A percentile compares a stretch with the other conserved stretches of the same genome.
Conservation (phyloP, 2,113 vertebrate species). For the Thermophis baileyi region DNA sequence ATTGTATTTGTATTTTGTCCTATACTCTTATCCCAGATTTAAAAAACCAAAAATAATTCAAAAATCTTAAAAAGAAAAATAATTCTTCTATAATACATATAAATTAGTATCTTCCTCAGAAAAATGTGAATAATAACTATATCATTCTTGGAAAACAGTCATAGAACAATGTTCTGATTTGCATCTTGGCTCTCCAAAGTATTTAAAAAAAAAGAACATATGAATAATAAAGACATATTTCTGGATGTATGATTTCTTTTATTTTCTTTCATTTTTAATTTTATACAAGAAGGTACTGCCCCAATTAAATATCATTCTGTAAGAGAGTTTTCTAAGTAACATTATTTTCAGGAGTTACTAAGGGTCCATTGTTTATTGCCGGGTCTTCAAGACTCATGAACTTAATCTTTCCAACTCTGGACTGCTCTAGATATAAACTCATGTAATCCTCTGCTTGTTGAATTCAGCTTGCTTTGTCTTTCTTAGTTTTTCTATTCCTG, state of each 20-base stretch:
- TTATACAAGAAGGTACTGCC: neutral
- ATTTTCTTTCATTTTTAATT: neutral
- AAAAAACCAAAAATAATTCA: neutral
- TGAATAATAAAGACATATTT: neutral
- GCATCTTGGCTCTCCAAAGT: neutral
- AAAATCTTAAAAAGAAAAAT: neutral
- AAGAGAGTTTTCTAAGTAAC: neutral
- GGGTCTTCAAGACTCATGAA: neutral
- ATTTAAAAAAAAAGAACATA: neutral
- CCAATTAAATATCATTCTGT: neutral
- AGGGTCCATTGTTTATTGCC: neutral
- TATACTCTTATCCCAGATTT: neutral
- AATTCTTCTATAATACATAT: neutral
- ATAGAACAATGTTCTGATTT: neutral
- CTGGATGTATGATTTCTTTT: neutral
- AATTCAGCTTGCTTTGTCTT: neutral
- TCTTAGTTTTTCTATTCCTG: neutral
- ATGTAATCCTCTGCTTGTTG: neutral
- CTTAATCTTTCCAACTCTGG: neutral
- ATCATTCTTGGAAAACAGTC: neutral
- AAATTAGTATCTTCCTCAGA: neutral
- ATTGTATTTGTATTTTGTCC: neutral
- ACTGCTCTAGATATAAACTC: neutral
- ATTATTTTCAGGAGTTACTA: neutral
- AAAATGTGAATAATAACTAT: neutral